Base-by-base conservation (phyloP, 2,797 vertebrate genomes). In the Notolepis coatsorum region DNA sequence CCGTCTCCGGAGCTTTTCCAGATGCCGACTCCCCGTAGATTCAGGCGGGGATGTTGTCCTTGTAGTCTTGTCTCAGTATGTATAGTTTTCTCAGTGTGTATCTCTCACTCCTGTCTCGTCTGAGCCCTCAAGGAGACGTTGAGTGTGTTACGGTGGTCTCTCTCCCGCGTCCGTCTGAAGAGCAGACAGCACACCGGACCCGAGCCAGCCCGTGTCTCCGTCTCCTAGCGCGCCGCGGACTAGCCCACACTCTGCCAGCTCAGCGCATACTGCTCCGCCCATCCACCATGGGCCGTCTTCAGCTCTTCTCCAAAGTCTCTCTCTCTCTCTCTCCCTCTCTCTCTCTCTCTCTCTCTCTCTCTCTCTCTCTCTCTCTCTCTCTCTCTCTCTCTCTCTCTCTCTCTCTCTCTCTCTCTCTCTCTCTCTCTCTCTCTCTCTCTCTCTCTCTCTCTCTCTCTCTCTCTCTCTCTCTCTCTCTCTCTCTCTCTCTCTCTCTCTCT, bases 191-290 rank as follows among this genome's bases (percentile, higher is more conserved):
- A 66, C 83, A 81, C 85, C 88, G 88, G 90, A 92, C 90, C 86
- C 73, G 86, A 91, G 89, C 85, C 91, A 89, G 90, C 89, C 91
- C 89, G 88, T 89, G 88, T 73, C 67, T 79, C 81, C 68, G 72
- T 68, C 62, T 79, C 68, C 73, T 68, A 60, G 57, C 66, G 64
- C 67, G 73, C 71, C 72, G 78, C 90, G 90, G 88, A 91, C 86
- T 84, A 88, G 89, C 90, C 85, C 88, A 80, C 79, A 81, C 82
- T 88, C 84, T 91, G 92, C 92, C 92, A 93, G 89, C 90, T 93
- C 91, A 91, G 92, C 92, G 91, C 92, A 90, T 90, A 90, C 86
- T 80, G 90, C 93, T 91, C 93, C 92, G 90, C 92, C 92, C 88
- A 41, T 84, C 72, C 79, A 70, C 75, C 85, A 68, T 65, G 84